These are phyloP conservation scores for Xanthostigma xanthostigma DNA, from an alignment of 2,888 invertebrate genomes.

Conservation along the genomic window DNA sequence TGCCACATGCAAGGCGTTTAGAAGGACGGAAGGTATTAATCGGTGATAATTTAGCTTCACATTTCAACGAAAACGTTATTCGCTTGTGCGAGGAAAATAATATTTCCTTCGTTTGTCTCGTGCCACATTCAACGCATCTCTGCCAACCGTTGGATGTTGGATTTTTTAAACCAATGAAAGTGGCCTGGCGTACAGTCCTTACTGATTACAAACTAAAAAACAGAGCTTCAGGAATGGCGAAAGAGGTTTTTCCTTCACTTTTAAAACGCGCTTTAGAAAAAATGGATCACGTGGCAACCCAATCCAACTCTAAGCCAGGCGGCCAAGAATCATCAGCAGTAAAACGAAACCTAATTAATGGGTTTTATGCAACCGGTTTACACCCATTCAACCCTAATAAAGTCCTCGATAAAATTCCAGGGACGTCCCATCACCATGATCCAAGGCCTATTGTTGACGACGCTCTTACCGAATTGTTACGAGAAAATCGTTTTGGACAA, in stretches of 20 bases:
- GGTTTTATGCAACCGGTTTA: too few relatives aligned
- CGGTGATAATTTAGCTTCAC: constrained; percentile 24
- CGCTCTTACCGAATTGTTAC: too few relatives aligned
- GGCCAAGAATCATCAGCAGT: too few relatives aligned
- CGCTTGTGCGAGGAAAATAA: constrained; percentile 19
- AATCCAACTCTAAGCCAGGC: too few relatives aligned
- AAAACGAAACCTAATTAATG: too few relatives aligned
- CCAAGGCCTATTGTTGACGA: too few relatives aligned
- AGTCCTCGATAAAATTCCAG: constrained; percentile 7
- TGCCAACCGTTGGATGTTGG: constrained; percentile 23
- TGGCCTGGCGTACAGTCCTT: too few relatives aligned
- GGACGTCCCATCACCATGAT: background rate
- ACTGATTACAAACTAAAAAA: too few relatives aligned
- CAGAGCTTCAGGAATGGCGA: too few relatives aligned
- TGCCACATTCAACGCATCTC: constrained; percentile 21
- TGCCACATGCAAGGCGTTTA: constrained; percentile 3
- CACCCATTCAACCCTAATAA: constrained; percentile 12
- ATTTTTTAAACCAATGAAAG: constrained; percentile 20
- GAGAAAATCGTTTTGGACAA: constrained; percentile 6
- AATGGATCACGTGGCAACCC: too few relatives aligned
- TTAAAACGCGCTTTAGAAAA: too few relatives aligned
- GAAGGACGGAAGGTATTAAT: constrained; percentile 19
- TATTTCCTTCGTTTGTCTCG: constrained; percentile 23
- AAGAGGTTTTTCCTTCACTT: too few relatives aligned
- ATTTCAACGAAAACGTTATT: constrained; percentile 18